phyloP scores from a whole-genome alignment of 2,113 vertebrate genomes.

The Setophaga coronata region DNA sequence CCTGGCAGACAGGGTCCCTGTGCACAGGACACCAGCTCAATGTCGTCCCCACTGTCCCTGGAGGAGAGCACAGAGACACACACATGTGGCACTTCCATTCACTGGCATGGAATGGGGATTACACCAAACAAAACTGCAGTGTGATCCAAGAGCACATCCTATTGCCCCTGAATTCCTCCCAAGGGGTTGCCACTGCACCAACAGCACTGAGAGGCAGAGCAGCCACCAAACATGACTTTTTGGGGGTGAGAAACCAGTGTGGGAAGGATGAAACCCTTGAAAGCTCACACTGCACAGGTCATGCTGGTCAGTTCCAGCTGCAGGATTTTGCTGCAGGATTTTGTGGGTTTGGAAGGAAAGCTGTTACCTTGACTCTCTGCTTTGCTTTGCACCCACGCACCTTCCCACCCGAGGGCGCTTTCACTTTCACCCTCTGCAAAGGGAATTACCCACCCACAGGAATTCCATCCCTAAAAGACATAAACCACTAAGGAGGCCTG shows the following conservation, averaged over 20 bases:
- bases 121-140: neutral
- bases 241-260: accelerated
- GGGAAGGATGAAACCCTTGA: neutral
- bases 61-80: neutral
- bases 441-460: neutral
- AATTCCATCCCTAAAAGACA: neutral
- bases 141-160: neutral
- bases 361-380: neutral
- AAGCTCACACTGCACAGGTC: neutral
- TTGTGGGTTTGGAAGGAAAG: neutral
- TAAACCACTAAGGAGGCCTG: neutral
- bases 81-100: accelerated
- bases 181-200: accelerated
- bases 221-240: neutral
- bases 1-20: constrained; percentile 83
- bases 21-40: constrained; percentile 87
- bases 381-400: neutral
- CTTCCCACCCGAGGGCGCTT: neutral
- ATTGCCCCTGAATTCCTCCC: neutral
- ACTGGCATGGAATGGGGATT: accelerated
- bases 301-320: accelerated
- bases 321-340: neutral
- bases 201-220: neutral
- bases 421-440: neutral
- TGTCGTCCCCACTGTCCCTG: constrained; percentile 93